These are phyloP conservation scores for Taxidea taxus DNA, from an alignment of 2,113 vertebrate species.

Conservation along the genomic window DNA sequence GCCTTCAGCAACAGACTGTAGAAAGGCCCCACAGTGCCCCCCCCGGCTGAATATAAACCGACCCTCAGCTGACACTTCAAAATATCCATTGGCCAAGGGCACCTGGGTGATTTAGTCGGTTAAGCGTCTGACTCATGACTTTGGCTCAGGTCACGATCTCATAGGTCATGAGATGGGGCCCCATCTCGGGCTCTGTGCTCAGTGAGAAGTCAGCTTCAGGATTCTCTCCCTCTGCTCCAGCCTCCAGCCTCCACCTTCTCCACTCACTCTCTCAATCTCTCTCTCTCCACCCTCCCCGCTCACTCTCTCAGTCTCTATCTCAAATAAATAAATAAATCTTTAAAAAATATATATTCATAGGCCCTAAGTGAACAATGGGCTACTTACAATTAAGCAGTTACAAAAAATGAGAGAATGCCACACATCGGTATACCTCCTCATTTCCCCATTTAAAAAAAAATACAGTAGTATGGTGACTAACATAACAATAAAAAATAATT, in stretches of 20 bases:
- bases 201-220: not conserved
- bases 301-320: not conserved
- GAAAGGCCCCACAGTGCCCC: not conserved
- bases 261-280: too few species aligned
- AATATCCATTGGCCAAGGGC: not conserved
- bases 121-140: not conserved
- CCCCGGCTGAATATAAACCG: not conserved
- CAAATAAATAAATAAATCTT: not conserved
- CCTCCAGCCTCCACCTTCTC: too few species aligned
- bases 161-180: not conserved
- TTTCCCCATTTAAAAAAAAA: not conserved
- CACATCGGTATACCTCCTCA: not conserved
- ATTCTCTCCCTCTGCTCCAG: not conserved
- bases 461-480: too few species aligned
- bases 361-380: not conserved
- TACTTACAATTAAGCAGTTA: not conserved
- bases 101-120: not conserved
- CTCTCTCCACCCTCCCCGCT: not conserved
- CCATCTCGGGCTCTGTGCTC: not conserved
- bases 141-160: not conserved
- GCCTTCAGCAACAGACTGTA: not conserved
- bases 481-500: not conserved
- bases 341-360: not conserved
- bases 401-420: not conserved
- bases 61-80: not conserved